Base-by-base conservation (phyloP, 2,113 vertebrate species). In the Conger conger region DNA sequence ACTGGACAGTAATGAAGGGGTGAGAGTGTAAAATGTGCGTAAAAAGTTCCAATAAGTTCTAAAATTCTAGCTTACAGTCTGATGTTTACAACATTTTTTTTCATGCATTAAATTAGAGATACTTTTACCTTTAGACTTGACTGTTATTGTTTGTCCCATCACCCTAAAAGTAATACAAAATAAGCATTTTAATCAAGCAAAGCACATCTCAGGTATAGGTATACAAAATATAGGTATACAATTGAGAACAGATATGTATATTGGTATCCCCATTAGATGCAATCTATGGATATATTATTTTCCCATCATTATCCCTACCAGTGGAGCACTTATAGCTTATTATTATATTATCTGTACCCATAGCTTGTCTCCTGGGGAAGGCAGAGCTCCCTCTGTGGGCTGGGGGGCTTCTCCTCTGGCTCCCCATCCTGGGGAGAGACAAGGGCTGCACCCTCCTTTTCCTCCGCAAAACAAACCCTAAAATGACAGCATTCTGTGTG, bases 71-170 rank as follows among this genome's bases (percentile, higher is more conserved):
- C 9, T 42, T 42, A 9, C 40, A 42, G 9, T 42, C 40, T 42
- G 40, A 9, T 6, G 4, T 42, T 42, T 9, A 42, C 45, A 50
- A 2, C 54, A 63, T 11, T 3, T 60, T 0, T 9, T 23, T 15
- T 42, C 11, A 17, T 60, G 4, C 60, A 1, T 16, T 37, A 35
- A 37, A 53, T 18, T 0, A 33, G 6, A 9, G 35, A 60, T 1
- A 4, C 4, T 6, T 79, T 40, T 60, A 94, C 93, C 92, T 91
- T 91, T 86, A 9, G 85, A 60, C 82, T 91, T 88, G 54, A 86
- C 63, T 0, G 81, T 82, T 13, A 81, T 18, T 84, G 83, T 86
- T 11, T 0, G 0, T 7, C 85, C 76, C 8, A 85, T 91, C 83
- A 85, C 81, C 81, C 92, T 93, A 57, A 27, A 88, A 90, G 37